Conservation (phyloP, 2,113 vertebrate genomes). For the Pseudopipra pipra region DNA sequence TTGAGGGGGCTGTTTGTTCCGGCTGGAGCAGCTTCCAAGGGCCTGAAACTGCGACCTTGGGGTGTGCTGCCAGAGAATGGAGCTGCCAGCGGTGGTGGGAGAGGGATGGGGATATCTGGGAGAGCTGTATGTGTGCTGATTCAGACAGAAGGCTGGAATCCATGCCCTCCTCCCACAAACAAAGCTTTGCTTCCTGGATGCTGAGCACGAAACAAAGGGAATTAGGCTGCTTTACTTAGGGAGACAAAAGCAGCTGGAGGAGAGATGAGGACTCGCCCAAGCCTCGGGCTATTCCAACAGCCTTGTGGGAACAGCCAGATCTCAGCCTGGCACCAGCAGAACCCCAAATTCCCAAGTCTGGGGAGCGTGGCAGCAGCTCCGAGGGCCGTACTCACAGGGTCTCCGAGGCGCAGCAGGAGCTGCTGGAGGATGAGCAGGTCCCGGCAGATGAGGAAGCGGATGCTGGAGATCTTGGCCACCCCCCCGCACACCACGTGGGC, state of each 20-base stretch:
- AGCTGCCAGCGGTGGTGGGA: background rate
- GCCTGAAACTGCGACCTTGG: background rate
- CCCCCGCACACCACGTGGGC: slow-evolving; percentile 79
- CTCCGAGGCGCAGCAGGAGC: slow-evolving; percentile 82
- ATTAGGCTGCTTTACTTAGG: background rate
- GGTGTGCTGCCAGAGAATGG: background rate
- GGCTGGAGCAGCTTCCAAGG: background rate
- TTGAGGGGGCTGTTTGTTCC: background rate
- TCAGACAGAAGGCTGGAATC: background rate
- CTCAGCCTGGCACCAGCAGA: background rate
- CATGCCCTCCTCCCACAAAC: background rate
- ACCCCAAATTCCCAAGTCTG: background rate
- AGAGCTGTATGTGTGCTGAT: background rate
- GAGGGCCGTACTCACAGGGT: slow-evolving; percentile 77
- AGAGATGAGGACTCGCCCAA: background rate
- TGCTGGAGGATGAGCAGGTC: slow-evolving; percentile 92
- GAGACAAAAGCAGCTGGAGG: background rate
- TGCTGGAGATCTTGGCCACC: slow-evolving; percentile 79
- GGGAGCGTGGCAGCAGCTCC: accelerated
- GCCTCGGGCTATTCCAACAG: background rate
- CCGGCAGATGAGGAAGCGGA: slow-evolving; percentile 86
- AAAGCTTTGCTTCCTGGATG: background rate
- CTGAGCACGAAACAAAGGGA: background rate
- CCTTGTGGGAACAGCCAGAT: background rate
- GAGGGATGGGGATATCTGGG: background rate